These are phyloP conservation scores for Morbakka virulenta DNA, from an alignment of 30 jellyfish, hydroid and myxozoan species.

Conservation along the genomic window DNA sequence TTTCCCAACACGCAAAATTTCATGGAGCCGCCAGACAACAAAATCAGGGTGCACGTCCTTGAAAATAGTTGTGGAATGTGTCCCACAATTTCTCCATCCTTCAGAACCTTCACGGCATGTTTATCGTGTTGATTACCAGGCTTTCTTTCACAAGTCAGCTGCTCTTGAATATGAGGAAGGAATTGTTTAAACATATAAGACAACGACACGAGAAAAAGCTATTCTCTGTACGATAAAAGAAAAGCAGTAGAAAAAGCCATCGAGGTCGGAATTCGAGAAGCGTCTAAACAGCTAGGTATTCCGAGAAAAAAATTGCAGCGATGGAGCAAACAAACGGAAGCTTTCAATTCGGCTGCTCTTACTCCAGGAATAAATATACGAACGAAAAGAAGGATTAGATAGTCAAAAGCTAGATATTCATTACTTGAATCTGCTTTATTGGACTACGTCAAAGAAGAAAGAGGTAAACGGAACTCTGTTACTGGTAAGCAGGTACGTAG, in stretches of 20 bases:
- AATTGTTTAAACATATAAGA: neutral
- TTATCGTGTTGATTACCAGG: conserved; percentile 38
- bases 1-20: conserved; percentile 24
- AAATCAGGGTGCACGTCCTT: conserved; percentile 38
- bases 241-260: neutral
- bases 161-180: conserved; percentile 39
- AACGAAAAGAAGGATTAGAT: neutral
- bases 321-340: neutral
- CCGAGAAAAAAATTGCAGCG: neutral
- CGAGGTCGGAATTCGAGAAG: neutral
- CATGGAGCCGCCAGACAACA: conserved; percentile 42
- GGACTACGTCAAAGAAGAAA: neutral
- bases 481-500: conserved; percentile 2
- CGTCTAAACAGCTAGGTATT: neutral
- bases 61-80: conserved; percentile 48
- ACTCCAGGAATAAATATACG: neutral
- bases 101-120: conserved; percentile 31
- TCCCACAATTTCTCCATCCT: conserved; percentile 26
- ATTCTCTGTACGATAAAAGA: neutral
- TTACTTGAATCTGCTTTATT: neutral
- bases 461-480: conserved; percentile 1
- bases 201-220: neutral
- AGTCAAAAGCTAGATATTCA: neutral
- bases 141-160: conserved; percentile 23
- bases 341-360: neutral